Base-by-base conservation (phyloP, 2,797 vertebrate genomes). In the Nothura maculosa region DNA sequence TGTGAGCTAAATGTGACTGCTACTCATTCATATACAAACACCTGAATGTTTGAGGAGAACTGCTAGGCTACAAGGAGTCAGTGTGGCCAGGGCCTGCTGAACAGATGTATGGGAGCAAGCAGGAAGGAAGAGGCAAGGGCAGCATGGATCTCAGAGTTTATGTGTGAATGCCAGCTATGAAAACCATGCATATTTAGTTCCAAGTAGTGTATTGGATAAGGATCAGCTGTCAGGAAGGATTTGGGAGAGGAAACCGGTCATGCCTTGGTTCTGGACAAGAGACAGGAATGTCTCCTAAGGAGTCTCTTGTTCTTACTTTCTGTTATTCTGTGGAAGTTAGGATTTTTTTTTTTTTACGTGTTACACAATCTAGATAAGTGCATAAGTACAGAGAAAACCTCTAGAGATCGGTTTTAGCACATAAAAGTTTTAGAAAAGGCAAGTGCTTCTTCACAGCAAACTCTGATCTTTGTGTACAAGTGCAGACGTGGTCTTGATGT, bases 231-330 rank as follows among this genome's bases (percentile, higher is more conserved):
- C 42, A 45, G 42, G 42, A 43, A 64, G 43, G 9, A 16, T 43
- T 64, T n/a, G 15, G 17, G 6, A 13, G 4, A 6, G 6, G 73
- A 66, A 66, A 17, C 1, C 4, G 1, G 2, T 12, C 0, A 0
- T 8, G 2, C 42, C n/a, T 25, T 18, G 43, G 52, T 80, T 66
- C 6, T 70, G n/a, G 40, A 43, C 25, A 21, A 19, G 7, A 32
- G 18, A 27, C 0, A 24, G 48, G 57, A 10, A 66, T 4, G 20
- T 70, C n/a, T 60, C 48, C 34, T 47, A 3, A 60, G 25, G 48
- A 42, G 9, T 21, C 42, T 14, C 54, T 10, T 55, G 54, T n/a
- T 55, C 54, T n/a, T 55, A 55, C 30, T 55, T n/a, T 54, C 52
- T 55, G 10, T n/a, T 17, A n/a, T 30, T 54, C 16, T 18, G 30